Evolutionary conservation across 2,797 vertebrate species (phyloP).

Genomic region (Lagodon rhomboides): DNA sequence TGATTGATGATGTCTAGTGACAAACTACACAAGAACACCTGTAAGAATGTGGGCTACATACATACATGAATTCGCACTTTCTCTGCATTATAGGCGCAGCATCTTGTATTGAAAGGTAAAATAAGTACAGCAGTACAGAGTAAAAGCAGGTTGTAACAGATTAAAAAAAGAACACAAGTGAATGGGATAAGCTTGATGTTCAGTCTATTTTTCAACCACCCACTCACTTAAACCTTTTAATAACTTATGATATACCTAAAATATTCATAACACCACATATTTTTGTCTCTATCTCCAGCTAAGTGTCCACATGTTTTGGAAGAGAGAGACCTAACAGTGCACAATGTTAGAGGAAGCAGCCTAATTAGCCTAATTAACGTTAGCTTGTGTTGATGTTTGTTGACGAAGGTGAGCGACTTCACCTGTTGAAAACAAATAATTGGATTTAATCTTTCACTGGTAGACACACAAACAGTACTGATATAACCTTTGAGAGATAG

Average conservation of each 20-base stretch:
- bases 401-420: background rate
- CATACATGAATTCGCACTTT: background rate
- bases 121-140: background rate
- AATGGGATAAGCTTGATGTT: background rate
- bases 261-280: background rate
- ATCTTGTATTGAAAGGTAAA: constrained; percentile 5
- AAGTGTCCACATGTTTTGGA: background rate
- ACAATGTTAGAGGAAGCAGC: background rate
- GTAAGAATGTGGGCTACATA: background rate
- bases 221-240: background rate
- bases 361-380: background rate
- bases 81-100: background rate
- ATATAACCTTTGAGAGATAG: background rate
- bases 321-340: too few relatives aligned
- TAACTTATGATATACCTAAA: background rate
- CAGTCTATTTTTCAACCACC: background rate
- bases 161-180: background rate
- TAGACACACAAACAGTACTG: accelerated
- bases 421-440: background rate
- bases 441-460: background rate
- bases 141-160: background rate
- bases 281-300: background rate
- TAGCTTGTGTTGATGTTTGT: background rate
- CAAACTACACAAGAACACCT: background rate
- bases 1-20: background rate